Conservation (phyloP, 2,113 vertebrate species). For the Salvelinus alpinus region DNA sequence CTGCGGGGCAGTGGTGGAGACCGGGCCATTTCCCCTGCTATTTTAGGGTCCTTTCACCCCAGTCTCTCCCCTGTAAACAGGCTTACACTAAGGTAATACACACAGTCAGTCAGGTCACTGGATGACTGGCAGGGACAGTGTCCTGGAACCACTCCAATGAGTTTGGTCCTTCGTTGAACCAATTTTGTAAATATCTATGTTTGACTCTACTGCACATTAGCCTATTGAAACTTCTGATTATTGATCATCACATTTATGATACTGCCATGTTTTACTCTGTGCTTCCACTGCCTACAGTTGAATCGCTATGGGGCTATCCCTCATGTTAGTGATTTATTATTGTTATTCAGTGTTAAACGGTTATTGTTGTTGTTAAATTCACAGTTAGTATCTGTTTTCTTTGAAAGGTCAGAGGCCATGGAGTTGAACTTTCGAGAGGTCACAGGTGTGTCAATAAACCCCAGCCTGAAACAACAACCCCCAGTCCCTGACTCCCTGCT, state of each 20-base stretch:
- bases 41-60: conserved; percentile 68
- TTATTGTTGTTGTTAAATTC: background rate
- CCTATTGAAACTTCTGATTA: too few species aligned
- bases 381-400: background rate
- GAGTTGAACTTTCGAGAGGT: background rate
- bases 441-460: background rate
- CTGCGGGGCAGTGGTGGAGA: conserved; percentile 60
- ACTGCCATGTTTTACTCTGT: background rate
- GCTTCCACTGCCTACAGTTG: too few species aligned
- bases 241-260: background rate
- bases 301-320: background rate
- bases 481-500: background rate
- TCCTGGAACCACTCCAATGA: background rate
- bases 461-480: background rate
- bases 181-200: too few species aligned
- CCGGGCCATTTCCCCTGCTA: conserved; percentile 60
- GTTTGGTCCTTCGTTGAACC: too few species aligned
- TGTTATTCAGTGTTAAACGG: too few species aligned
- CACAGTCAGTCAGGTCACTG: conserved; percentile 39
- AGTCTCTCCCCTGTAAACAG: conserved; percentile 61
- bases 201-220: too few species aligned
- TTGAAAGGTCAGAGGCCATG: background rate
- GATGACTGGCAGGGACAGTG: conserved; percentile 35
- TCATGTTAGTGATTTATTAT: background rate
- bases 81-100: conserved; percentile 56